These are phyloP conservation scores for Athene noctua DNA, from an alignment of 2,113 vertebrate species.

Conservation along the genomic window DNA sequence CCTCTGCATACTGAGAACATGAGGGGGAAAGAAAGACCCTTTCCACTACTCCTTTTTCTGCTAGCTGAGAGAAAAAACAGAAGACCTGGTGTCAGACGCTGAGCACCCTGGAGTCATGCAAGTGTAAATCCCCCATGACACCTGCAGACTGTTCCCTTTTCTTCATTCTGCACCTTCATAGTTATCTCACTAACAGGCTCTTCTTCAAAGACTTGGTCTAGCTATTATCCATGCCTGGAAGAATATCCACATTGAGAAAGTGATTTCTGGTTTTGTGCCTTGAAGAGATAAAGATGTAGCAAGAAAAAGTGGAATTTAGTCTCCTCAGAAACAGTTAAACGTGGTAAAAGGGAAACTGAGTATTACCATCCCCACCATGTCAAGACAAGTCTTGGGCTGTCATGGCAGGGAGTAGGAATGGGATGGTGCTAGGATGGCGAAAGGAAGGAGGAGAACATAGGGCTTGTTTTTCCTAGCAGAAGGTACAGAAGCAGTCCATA, in stretches of 20 bases:
- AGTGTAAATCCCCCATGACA: background rate
- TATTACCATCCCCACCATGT: background rate
- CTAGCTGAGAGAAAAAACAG: background rate
- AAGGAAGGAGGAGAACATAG: background rate
- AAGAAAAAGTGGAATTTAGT: background rate
- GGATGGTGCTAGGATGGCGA: background rate
- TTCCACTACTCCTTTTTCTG: background rate
- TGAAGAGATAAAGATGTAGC: background rate
- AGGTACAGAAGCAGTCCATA: background rate
- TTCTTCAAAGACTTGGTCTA: background rate
- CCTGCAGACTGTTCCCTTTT: background rate
- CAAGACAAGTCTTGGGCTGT: background rate
- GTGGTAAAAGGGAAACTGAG: background rate
- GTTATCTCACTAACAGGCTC: background rate
- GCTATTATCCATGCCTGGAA: background rate
- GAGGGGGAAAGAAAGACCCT: background rate
- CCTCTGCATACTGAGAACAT: rapidly evolving
- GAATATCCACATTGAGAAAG: background rate
- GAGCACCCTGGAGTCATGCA: background rate
- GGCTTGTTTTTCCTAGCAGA: background rate
- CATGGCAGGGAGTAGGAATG: background rate
- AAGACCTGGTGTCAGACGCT: background rate
- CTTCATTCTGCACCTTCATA: background rate
- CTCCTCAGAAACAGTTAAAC: background rate
- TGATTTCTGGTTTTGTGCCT: background rate